phyloP scores from a whole-genome alignment of 2,888 invertebrate species.

The Cinara cedri region DNA sequence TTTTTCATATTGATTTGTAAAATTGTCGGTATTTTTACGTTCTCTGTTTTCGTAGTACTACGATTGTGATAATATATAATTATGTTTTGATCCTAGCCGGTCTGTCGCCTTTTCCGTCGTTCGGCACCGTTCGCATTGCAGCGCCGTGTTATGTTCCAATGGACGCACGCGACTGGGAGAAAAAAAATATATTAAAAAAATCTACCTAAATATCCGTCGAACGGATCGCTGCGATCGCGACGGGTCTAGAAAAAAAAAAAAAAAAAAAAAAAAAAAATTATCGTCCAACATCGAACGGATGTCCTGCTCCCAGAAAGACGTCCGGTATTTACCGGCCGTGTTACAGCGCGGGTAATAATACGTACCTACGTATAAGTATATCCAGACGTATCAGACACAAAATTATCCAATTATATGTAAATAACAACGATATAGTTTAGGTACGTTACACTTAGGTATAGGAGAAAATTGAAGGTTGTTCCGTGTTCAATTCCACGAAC shows the following conservation, averaged over 20 bases:
- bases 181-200: not conserved
- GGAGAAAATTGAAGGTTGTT: conserved; percentile 32
- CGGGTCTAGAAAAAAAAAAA: not conserved
- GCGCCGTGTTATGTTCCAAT: not conserved
- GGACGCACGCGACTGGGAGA: not conserved
- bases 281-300: conserved; percentile 39
- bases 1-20: too few relatives aligned
- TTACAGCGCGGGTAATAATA: too few relatives aligned
- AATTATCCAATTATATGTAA: conserved; percentile 52
- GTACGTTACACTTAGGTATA: conserved; percentile 4
- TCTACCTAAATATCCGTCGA: too few relatives aligned
- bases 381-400: not conserved
- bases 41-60: too few relatives aligned
- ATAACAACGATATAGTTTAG: too few relatives aligned
- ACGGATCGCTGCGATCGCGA: not conserved
- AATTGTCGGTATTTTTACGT: too few relatives aligned
- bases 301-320: conserved; percentile 40
- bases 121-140: not conserved
- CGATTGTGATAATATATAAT: too few relatives aligned
- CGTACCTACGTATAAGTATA: too few relatives aligned
- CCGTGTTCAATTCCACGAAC: not conserved
- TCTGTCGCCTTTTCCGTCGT: conserved; percentile 4
- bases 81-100: not conserved
- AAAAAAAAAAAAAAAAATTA: not conserved
- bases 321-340: conserved; percentile 7